Conservation (phyloP, 2,888 invertebrate species). For the Pyrochroa serraticornis region DNA sequence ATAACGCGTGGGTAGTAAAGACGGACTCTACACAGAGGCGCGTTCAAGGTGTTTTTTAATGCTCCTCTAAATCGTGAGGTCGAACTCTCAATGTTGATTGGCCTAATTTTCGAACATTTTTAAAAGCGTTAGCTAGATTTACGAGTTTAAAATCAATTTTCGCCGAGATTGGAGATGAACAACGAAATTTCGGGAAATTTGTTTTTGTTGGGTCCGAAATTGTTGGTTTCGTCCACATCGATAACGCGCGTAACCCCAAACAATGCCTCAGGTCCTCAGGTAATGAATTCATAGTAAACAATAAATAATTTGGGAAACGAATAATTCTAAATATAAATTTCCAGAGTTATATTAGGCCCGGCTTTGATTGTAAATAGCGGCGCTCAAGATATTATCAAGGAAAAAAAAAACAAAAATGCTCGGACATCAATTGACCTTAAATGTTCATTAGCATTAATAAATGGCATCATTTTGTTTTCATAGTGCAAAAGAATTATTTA, state of each 20-base stretch:
- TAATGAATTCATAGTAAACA: neutral
- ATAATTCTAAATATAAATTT: conserved; percentile 18
- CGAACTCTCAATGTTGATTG: neutral
- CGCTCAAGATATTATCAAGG: conserved; percentile 14
- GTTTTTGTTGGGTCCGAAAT: no score
- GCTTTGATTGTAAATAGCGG: conserved; percentile 11
- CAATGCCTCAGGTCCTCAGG: neutral
- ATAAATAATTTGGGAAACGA: conserved; percentile 1
- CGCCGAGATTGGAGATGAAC: neutral
- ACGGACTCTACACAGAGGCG: conserved; percentile 25
- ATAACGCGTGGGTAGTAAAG: conserved; percentile 25
- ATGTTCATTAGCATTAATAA: conserved; percentile 32
- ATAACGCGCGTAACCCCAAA: no score
- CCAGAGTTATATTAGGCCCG: conserved; percentile 14
- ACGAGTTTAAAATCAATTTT: no score
- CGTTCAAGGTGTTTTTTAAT: conserved; percentile 29
- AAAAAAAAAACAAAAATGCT: conserved; percentile 18
- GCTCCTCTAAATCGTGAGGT: conserved; percentile 20
- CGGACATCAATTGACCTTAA: conserved; percentile 35
- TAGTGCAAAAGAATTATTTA: conserved; percentile 30
- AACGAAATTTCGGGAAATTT: no score
- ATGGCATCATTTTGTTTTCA: conserved; percentile 27
- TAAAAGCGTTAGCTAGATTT: no score
- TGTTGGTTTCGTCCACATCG: no score
- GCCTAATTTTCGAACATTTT: no score